These are phyloP conservation scores for Axis porcinus DNA, from an alignment of 2,113 vertebrate genomes.

Conservation along the genomic window DNA sequence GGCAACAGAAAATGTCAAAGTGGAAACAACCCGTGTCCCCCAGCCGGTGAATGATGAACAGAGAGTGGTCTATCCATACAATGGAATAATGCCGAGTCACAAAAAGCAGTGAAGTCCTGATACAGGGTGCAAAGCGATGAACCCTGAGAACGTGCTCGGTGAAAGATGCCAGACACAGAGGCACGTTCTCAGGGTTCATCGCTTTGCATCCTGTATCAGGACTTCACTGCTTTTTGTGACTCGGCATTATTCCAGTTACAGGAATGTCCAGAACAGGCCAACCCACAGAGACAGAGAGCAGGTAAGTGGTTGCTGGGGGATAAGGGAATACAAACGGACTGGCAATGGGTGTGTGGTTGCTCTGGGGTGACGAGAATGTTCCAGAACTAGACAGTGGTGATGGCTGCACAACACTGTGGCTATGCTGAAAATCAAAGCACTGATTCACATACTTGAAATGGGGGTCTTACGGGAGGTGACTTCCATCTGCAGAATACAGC, in stretches of 20 bases:
- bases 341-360: neutral
- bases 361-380: neutral
- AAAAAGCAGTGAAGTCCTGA: neutral
- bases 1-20: neutral
- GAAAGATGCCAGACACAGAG: neutral
- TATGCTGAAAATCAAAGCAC: neutral
- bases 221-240: too few relatives aligned
- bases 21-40: neutral
- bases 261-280: neutral
- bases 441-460: neutral
- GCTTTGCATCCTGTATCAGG: too few relatives aligned
- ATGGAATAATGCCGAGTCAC: neutral
- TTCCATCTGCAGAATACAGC: neutral
- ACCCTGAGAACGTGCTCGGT: neutral
- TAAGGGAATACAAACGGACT: neutral
- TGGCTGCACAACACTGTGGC: neutral
- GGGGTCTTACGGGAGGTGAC: neutral
- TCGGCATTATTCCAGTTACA: too few relatives aligned
- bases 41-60: neutral
- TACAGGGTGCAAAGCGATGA: neutral
- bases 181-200: too few relatives aligned
- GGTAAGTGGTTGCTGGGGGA: neutral
- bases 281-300: neutral
- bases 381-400: neutral
- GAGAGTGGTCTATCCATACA: rapidly evolving